A percentile compares a stretch with the other conserved stretches of the same genome.
Evolutionary conservation across 2,797 vertebrate genomes (phyloP).

Genomic region (Vultur gryphus): DNA sequence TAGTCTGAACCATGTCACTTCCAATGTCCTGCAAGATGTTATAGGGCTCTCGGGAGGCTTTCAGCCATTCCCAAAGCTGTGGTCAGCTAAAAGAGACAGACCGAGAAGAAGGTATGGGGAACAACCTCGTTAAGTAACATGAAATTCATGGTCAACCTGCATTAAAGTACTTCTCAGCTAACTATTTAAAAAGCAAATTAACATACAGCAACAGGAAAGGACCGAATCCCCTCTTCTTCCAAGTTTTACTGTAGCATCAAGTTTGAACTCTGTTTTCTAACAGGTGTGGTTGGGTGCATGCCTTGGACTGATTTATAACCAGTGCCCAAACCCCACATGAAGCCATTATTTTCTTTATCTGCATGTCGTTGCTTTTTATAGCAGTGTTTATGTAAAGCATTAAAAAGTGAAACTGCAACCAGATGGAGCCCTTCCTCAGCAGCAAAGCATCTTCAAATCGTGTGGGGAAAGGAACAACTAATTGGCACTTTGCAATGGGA

Average conservation of each 20-base stretch:
- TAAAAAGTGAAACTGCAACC: conserved; percentile 14
- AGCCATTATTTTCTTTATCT: conserved; percentile 23
- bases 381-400: conserved; percentile 29
- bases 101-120: neutral
- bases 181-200: neutral
- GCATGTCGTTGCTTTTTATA: conserved; percentile 18
- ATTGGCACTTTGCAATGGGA: neutral
- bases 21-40: neutral
- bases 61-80: neutral
- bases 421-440: conserved; percentile 12
- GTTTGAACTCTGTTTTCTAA: neutral
- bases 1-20: neutral
- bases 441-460: neutral
- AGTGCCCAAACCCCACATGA: neutral
- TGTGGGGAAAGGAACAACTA: neutral
- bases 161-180: neutral
- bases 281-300: neutral
- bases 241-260: neutral
- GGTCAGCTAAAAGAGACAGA: neutral
- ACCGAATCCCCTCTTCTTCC: neutral
- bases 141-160: neutral
- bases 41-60: neutral
- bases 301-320: neutral
- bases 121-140: neutral
- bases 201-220: neutral